A percentile compares a stretch with the other conserved stretches of the same genome.
These are phyloP conservation scores for Artemia sinica DNA, from an alignment of 2,888 invertebrate species.

Conservation along the genomic window DNA sequence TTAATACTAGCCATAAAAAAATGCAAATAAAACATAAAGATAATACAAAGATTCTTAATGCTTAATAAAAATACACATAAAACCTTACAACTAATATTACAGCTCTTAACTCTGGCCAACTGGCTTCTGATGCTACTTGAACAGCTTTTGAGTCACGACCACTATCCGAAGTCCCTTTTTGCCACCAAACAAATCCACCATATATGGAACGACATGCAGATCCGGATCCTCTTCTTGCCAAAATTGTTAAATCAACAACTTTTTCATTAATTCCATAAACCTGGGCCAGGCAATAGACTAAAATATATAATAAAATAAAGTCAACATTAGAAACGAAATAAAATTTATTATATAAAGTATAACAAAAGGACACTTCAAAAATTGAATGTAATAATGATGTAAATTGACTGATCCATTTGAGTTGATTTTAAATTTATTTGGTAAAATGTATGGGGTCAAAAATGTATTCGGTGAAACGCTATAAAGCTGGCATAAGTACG, in stretches of 20 bases:
- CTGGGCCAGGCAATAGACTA: slow-evolving; percentile 52
- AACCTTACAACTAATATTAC: slow-evolving; percentile 62
- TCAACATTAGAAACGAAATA: not conserved
- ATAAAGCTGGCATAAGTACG: slow-evolving; percentile 19
- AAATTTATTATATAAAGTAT: not conserved
- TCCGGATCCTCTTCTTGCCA: slow-evolving; percentile 77
- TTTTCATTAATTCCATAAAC: slow-evolving; percentile 49
- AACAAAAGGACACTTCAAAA: not conserved
- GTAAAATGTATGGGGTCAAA: too few relatives aligned
- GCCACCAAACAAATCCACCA: slow-evolving; percentile 92
- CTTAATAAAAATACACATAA: too few relatives aligned
- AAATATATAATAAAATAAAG: slow-evolving; percentile 24
- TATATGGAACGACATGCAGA: slow-evolving; percentile 87
- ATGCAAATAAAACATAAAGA: too few relatives aligned
- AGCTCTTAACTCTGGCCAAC: slow-evolving; percentile 81
- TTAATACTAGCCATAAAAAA: too few relatives aligned
- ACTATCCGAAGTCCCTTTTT: slow-evolving; percentile 44
- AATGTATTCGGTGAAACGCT: slow-evolving; percentile 17
- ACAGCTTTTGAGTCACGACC: slow-evolving; percentile 60
- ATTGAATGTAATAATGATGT: not conserved
- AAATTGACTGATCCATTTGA: too few relatives aligned
- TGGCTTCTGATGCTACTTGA: slow-evolving; percentile 49
- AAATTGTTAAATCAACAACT: slow-evolving; percentile 45
- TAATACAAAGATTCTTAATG: too few relatives aligned
- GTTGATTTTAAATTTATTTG: too few relatives aligned